phyloP scores from a whole-genome alignment of 2,888 invertebrate species.

The Tetranychus piercei region DNA sequence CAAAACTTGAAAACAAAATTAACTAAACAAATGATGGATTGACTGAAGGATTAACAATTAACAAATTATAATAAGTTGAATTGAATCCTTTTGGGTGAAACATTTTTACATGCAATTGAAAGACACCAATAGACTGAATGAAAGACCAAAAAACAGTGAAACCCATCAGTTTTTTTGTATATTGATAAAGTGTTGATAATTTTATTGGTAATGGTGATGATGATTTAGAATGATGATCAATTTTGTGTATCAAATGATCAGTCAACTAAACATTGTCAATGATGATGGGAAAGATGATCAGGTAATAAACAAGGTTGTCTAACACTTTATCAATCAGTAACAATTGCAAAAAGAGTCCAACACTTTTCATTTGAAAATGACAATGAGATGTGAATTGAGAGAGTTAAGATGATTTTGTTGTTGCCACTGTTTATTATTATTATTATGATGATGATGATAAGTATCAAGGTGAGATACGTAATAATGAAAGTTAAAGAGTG shows the following conservation, averaged over 20 bases:
- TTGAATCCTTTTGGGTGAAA: background rate
- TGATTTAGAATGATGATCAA: background rate
- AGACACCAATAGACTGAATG: too few species aligned
- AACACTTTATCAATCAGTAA: background rate
- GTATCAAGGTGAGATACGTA: background rate
- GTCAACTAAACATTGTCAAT: background rate
- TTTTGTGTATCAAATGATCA: too few species aligned
- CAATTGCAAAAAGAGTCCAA: background rate
- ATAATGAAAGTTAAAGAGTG: background rate
- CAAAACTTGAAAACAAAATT: too few species aligned
- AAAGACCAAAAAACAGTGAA: background rate
- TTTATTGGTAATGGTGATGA: background rate
- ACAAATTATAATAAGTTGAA: background rate
- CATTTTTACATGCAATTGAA: background rate
- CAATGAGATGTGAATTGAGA: background rate
- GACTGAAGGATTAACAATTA: background rate
- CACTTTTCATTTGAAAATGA: background rate
- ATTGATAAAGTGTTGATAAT: background rate
- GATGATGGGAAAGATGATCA: background rate
- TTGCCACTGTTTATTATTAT: background rate
- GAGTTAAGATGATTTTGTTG: background rate
- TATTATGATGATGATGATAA: background rate
- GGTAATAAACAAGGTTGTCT: background rate
- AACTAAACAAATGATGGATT: too few species aligned
- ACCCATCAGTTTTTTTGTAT: background rate